Percentiles rank a stretch among this genome's conserved stretches.
Evolutionary conservation across 2,797 vertebrate genomes (phyloP).

Genomic region (Hypotaenidia philippensis): DNA sequence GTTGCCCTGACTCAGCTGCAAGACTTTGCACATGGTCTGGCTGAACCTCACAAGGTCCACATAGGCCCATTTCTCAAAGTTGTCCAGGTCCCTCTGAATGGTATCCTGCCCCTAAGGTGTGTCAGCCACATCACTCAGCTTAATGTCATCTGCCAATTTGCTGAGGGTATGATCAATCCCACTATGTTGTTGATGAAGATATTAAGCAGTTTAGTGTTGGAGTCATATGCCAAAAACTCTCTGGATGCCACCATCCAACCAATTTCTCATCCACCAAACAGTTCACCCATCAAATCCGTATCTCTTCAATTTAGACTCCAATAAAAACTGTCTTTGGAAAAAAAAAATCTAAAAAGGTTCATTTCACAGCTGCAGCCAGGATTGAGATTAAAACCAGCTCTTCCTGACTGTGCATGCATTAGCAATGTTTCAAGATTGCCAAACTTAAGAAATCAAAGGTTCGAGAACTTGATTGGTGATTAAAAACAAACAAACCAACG

Average conservation of each 20-base stretch:
- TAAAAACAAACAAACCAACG: not conserved
- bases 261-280: not conserved
- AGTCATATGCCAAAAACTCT: not conserved
- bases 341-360: not conserved
- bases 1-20: too few relatives aligned
- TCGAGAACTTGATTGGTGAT: not conserved
- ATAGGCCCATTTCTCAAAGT: too few relatives aligned
- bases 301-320: not conserved
- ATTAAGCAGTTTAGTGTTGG: too few relatives aligned
- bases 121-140: too few relatives aligned
- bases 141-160: too few relatives aligned
- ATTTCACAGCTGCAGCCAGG: not conserved
- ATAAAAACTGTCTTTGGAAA: not conserved
- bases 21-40: too few relatives aligned
- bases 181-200: too few relatives aligned
- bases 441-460: not conserved
- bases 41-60: too few relatives aligned
- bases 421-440: not conserved
- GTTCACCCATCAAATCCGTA: not conserved
- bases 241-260: not conserved
- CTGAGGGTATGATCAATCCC: too few relatives aligned
- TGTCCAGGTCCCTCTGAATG: too few relatives aligned
- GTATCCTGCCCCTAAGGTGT: too few relatives aligned
- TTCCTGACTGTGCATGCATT: not conserved
- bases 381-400: not conserved